Evolutionary conservation across 2,797 vertebrate species (phyloP).

Genomic region (Lacerta bilineata): DNA sequence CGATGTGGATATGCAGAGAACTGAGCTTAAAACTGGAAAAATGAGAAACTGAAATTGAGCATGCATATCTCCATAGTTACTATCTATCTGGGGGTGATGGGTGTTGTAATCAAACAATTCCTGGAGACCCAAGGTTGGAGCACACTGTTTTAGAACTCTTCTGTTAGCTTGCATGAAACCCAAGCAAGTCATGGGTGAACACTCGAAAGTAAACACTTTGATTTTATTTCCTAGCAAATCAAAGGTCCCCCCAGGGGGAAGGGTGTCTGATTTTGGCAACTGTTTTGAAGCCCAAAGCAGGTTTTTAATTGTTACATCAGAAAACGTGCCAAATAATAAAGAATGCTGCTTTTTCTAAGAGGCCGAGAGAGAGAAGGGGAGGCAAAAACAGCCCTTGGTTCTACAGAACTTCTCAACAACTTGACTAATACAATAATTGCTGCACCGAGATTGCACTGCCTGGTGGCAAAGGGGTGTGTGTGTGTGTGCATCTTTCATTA

Average conservation of each 20-base stretch:
- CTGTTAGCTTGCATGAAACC: conserved; percentile 73
- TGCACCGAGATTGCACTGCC: conserved; percentile 71
- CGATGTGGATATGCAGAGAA: no score
- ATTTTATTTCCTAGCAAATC: conserved; percentile 67
- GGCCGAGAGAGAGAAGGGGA: background rate
- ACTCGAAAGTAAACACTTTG: conserved; percentile 75
- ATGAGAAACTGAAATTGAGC: no score
- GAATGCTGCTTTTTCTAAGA: conserved; percentile 62
- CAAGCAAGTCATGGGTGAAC: conserved; percentile 76
- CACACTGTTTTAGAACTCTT: conserved; percentile 44
- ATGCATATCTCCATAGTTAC: no score
- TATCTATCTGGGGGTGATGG: no score
- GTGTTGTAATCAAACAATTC: no score
- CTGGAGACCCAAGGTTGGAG: background rate
- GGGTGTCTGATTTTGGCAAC: conserved; percentile 77
- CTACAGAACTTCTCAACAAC: conserved; percentile 75
- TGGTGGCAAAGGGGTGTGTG: conserved; percentile 66
- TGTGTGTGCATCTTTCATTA: conserved; percentile 69
- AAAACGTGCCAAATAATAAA: conserved; percentile 77
- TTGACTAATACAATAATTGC: conserved; percentile 79
- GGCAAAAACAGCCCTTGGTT: conserved; percentile 64
- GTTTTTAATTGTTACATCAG: conserved; percentile 80
- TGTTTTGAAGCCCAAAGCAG: conserved; percentile 73
- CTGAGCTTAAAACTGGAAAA: no score
- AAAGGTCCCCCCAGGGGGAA: conserved; percentile 64